phyloP scores from a whole-genome alignment of 2,888 invertebrate species.

The Bibio marci region DNA sequence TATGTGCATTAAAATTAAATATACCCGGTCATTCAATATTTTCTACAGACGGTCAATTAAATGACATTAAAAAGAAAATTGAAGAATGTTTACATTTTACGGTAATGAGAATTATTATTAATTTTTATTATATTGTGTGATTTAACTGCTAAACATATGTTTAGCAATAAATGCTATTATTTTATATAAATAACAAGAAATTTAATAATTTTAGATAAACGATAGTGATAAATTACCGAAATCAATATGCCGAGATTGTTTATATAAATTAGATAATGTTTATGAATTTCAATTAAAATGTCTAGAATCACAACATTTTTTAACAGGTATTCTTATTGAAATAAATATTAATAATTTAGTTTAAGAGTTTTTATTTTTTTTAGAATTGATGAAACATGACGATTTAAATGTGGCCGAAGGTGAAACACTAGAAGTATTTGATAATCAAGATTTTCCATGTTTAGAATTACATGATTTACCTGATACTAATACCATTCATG shows the following conservation, averaged over 20 bases:
- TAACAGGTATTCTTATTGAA: conserved; percentile 18
- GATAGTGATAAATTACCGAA: neutral
- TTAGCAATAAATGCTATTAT: neutral
- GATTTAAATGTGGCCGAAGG: too few species aligned
- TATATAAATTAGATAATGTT: conserved; percentile 35
- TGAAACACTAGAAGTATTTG: neutral
- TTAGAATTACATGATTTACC: neutral
- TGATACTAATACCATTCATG: neutral
- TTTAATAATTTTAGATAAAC: neutral
- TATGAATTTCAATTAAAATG: conserved; percentile 38
- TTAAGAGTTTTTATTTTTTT: neutral
- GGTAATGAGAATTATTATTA: too few species aligned
- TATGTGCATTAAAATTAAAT: neutral
- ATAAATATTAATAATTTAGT: too few species aligned
- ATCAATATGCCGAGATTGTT: neutral
- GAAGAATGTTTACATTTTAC: neutral
- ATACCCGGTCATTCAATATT: neutral
- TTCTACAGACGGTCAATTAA: neutral
- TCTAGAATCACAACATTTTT: conserved; percentile 33
- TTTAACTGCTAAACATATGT: neutral
- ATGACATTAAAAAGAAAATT: neutral
- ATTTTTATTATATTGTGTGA: neutral
- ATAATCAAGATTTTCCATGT: neutral
- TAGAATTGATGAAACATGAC: neutral
- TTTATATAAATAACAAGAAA: too few species aligned